Base-by-base conservation (phyloP, 2,888 invertebrate species). In the Odiellus spinosus region DNA sequence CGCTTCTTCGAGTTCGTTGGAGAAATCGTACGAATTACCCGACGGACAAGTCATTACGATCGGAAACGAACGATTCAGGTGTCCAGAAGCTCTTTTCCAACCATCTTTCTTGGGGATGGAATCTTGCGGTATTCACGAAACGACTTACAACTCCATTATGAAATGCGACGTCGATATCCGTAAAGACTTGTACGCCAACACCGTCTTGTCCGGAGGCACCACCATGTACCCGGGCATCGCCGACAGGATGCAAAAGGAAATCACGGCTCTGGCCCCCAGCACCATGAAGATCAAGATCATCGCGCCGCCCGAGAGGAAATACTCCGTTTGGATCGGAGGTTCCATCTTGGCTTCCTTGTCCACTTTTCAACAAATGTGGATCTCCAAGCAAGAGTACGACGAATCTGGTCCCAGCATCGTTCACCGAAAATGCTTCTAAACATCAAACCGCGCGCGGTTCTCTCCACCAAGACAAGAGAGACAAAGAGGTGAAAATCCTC, bases 301-400 rank as follows among this genome's bases (percentile, higher is more conserved):
- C 70, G 88, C 88, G 60, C 88, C 88, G 47, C 88, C 90, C 56
- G 91, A 91, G 76, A 77, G 91, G 67, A 91, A 91, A 71, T 91
- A 93, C 77, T 90, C 90, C 64, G 91, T 91, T 59, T 91, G 91
- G 91, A 91, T 93, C 76, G 91, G 91, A 67, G 91, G 91, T 59
- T 91, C 91, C 68, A 91, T 93, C 74, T 74, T 93, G 64, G 88
- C 90, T 46, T 86, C 88, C 6, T 71, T 91, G 60, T 80, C 82
- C 64, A 83, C 84, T 66, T 80, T 87, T 76, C 83, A 85, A 65
- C 86, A 82, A 67, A 87, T 88, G 80, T 91, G 88, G 87, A 88
- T 88, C 75, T 86, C 85, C 65, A 88, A 90, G 74, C 87, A 88
- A 73, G 90, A 91, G 72, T 91, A 91, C 75, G 90, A 90, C 70